Evolutionary conservation across 2,113 vertebrate genomes (phyloP), one percentile per base, ranked within the genome.

Genomic region (Eulemur macaco): DNA sequence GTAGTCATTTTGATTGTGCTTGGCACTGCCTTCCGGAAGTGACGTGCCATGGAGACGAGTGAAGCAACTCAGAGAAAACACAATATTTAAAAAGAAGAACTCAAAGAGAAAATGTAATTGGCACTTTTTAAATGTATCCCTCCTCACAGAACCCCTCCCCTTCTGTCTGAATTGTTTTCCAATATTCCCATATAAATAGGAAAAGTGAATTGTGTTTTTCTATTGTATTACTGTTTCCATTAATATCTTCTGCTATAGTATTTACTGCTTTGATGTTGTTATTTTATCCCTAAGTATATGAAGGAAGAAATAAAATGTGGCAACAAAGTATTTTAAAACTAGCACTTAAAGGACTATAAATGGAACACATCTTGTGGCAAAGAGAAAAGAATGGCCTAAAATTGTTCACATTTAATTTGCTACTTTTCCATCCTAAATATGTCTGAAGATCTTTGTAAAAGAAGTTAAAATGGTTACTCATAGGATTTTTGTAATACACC

Each of bases 271-370:
- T 77, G 63, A 88, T 86, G 76, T 52, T 85, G n/a, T 56, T 71
- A 76, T 86, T 89, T 84, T 77, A 91, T 63, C 20, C 21, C 31
- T 78, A 39, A 91, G 39, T 77, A 47, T 60, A 56, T 2, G 2
- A 91, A 73, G 63, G 47, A 95, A 50, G 52, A 92, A 96, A 91
- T 94, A 95, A 95, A 88, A 94, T 47, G 84, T 81, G 56, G 27
- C 29, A 91, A 66, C 9, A 86, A 25, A 23, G 81, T 74, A 89
- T 83, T 92, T 95, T 91, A 95, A 92, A 83, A 14, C 6, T 34
- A 80, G 15, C 6, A 69, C 81, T 92, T 86, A 68, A 86, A 85
- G 13, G 20, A 6, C 56, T 92, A n/a, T 71, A 94, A 96, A 68
- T 60, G 29, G 5, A 97, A 60, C 17, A 86, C 21, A 90, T 56